A percentile compares a stretch with the other conserved stretches of the same genome.
Conservation (phyloP, 2,113 vertebrate species). For the Condylura cristata region DNA sequence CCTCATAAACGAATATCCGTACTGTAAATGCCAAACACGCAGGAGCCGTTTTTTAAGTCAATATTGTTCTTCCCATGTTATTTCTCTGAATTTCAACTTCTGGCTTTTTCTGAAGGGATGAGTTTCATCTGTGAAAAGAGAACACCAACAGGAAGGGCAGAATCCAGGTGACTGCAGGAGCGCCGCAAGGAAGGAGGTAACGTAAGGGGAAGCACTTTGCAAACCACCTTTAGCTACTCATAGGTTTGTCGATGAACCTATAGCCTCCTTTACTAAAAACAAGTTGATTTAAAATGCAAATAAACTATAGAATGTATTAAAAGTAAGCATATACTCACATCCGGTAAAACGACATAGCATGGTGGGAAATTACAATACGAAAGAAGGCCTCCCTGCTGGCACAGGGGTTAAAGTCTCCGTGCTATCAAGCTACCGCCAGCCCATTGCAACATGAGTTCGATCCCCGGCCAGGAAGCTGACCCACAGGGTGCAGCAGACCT, state of each 20-base stretch:
- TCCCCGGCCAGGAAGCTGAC: too few relatives aligned
- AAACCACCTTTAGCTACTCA: too few relatives aligned
- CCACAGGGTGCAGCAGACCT: too few relatives aligned
- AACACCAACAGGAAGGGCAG: too few relatives aligned
- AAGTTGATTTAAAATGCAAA: neutral
- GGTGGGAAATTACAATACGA: neutral
- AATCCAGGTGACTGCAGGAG: neutral
- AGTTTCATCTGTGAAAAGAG: neutral
- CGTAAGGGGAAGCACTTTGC: too few relatives aligned
- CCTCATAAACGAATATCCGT: too few relatives aligned
- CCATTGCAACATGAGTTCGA: too few relatives aligned
- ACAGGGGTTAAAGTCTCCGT: too few relatives aligned
- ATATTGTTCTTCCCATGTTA: too few relatives aligned
- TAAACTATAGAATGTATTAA: neutral
- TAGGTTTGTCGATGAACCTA: neutral
- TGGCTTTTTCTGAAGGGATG: too few relatives aligned
- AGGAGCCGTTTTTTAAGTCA: neutral
- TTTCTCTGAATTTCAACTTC: neutral
- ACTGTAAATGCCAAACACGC: neutral
- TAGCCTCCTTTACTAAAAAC: neutral
- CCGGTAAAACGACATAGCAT: neutral
- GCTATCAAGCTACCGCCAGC: too few relatives aligned
- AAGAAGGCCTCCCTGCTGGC: neutral
- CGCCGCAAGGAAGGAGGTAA: neutral
- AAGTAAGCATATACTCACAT: neutral